Conservation (phyloP, 2,113 vertebrate genomes). For the Oostethus manadensis region DNA sequence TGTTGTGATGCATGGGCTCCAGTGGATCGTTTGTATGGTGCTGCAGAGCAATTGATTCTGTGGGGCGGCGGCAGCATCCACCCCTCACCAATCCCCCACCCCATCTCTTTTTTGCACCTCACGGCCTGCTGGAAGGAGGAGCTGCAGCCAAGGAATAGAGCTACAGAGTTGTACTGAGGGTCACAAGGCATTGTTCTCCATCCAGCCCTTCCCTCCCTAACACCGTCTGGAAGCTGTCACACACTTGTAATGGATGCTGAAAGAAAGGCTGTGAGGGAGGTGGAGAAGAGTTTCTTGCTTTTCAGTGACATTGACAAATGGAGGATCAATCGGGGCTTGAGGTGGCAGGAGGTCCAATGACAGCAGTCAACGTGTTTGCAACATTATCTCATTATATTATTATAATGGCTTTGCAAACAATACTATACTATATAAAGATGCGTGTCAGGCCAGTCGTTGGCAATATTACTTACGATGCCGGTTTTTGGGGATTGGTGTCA, state of each 20-base stretch:
- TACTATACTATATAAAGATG: too few relatives aligned
- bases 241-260: slow-evolving; percentile 67
- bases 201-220: slow-evolving; percentile 26
- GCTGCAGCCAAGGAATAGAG: slow-evolving; percentile 68
- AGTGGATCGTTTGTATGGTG: slow-evolving; percentile 72
- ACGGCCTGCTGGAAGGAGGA: slow-evolving; percentile 74
- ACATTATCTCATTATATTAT: neutral
- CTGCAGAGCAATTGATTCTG: slow-evolving; percentile 74
- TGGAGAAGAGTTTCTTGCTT: slow-evolving; percentile 45
- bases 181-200: slow-evolving; percentile 75
- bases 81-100: slow-evolving; percentile 12
- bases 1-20: slow-evolving; percentile 66
- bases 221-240: slow-evolving; percentile 64
- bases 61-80: slow-evolving; percentile 36
- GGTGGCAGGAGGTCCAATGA: slow-evolving; percentile 23
- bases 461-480: too few relatives aligned
- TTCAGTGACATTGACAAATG: slow-evolving; percentile 54
- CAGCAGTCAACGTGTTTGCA: neutral
- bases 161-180: slow-evolving; percentile 70
- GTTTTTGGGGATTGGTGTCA: too few relatives aligned
- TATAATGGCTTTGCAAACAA: neutral
- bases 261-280: slow-evolving; percentile 45
- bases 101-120: slow-evolving; percentile 30
- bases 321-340: slow-evolving; percentile 54
- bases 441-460: too few relatives aligned